phyloP scores from a whole-genome alignment of 2,113 vertebrate species.

The Anarrhichthys ocellatus region DNA sequence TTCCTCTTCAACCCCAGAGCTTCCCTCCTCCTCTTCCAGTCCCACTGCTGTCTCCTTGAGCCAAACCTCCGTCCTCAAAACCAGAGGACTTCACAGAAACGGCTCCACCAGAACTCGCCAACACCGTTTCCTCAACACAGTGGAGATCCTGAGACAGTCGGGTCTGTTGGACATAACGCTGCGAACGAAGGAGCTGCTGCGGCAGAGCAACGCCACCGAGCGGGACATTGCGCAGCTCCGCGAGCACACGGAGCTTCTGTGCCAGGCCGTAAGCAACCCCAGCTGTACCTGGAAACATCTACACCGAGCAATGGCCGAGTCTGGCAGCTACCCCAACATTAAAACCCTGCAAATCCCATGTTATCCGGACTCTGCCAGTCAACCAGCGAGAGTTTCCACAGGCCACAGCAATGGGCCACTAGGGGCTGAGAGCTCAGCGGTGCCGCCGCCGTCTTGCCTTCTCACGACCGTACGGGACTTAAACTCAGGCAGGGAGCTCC shows the following conservation, averaged over 20 bases:
- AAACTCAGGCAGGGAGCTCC: conserved; percentile 18
- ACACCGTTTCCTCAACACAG: conserved; percentile 79
- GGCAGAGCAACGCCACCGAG: conserved; percentile 73
- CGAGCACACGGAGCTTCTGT: conserved; percentile 78
- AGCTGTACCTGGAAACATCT: conserved; percentile 62
- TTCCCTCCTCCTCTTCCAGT: conserved; percentile 14
- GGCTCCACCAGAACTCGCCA: conserved; percentile 40
- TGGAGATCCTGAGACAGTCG: conserved; percentile 78
- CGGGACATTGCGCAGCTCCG: conserved; percentile 76
- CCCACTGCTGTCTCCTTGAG: conserved; percentile 28
- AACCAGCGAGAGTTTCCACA: conserved; percentile 15
- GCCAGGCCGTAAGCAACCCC: conserved; percentile 58
- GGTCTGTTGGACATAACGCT: conserved; percentile 82
- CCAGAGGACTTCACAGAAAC: conserved; percentile 35
- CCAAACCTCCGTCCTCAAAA: conserved; percentile 22
- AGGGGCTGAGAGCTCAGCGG: conserved; percentile 20
- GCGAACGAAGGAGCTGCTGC: conserved; percentile 80
- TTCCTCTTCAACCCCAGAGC: conserved; percentile 30
- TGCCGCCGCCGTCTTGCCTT: conserved; percentile 1
- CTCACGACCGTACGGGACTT: conserved; percentile 4
- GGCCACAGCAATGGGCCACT: not conserved
- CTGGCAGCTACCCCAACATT: conserved; percentile 71
- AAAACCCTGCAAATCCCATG: conserved; percentile 16
- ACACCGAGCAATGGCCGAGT: conserved; percentile 73
- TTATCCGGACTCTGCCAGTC: not conserved